Conservation (phyloP, 2,113 vertebrate species). For the Oncorhynchus tshawytscha region DNA sequence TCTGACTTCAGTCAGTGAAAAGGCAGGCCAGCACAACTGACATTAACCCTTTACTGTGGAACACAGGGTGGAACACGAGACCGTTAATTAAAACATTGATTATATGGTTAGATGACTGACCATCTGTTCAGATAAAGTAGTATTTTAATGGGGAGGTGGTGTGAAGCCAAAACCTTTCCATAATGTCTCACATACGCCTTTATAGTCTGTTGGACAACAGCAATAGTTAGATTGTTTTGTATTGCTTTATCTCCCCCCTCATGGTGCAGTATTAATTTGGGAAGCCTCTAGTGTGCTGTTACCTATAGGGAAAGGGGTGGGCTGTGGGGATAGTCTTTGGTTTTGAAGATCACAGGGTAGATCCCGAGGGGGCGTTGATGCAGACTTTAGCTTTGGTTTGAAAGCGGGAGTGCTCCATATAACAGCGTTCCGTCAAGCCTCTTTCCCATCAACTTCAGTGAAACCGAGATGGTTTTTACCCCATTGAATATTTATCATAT, state of each 20-base stretch:
- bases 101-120: too few species aligned
- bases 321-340: conserved; percentile 61
- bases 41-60: conserved; percentile 61
- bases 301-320: conserved; percentile 62
- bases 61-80: neutral
- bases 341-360: conserved; percentile 69
- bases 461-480: conserved; percentile 68
- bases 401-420: conserved; percentile 57
- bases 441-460: conserved; percentile 62
- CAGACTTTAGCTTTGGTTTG: conserved; percentile 63
- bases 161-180: too few species aligned
- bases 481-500: conserved; percentile 79
- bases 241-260: conserved; percentile 13
- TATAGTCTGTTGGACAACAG: neutral
- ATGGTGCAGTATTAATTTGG: conserved; percentile 31
- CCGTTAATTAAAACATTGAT: neutral
- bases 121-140: too few species aligned
- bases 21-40: conserved; percentile 56
- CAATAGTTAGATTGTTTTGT: neutral
- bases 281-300: conserved; percentile 35
- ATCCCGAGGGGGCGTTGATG: conserved; percentile 64
- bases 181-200: too few species aligned
- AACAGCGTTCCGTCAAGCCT: conserved; percentile 55
- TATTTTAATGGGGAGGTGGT: too few species aligned
- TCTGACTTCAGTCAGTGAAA: conserved; percentile 67